Base-by-base conservation (phyloP, 2,888 invertebrate species). In the Papilio elwesi region DNA sequence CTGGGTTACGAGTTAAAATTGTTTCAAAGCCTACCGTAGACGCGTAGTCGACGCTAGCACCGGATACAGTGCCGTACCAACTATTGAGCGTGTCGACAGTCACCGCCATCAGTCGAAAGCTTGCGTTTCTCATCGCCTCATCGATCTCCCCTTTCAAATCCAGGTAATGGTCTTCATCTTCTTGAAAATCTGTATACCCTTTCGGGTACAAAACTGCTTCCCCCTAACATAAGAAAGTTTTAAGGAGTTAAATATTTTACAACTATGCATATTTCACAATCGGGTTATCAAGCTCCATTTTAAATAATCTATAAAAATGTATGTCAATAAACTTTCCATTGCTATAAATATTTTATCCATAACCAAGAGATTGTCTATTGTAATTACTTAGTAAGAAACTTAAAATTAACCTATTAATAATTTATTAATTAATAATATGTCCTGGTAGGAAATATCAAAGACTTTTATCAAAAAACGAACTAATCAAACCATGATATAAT, bases 11-110 rank as follows among this genome's bases (percentile, higher is more conserved):
- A 11, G 10, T 26, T 36, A n/a, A 57, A 38, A 57, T 26, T 38
- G 5, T 9, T 13, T 57, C 26, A 13, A 36, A 13, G 55, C n/a
- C 9, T 85, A 93, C 93, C 82, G 86, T 75, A 36, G 90, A 79
- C 5, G 92, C 92, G 68, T 91, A 92, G 77, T 93, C 93, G 48
- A 93, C 92, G 64, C 93, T 93, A 0, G 85, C 78, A 0, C 93
- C 93, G 0, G 74, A 11, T 5, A 91, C 83, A 26, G 76, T 77
- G 0, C 92, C 92, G 48, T 93, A 92, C 92, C 92, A 92, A 70
- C 76, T 87, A 74, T 87, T 71, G 9, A 92, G 74, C 0, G 86
- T 83, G 10, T 91, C 89, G 3, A 89, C 85, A 0, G 84, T 75
- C 0, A 88, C 88, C 0, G 87, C 78, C 6, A 85, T 62, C 0